A percentile compares a stretch with the other conserved stretches of the same genome.
Evolutionary conservation across 2,113 vertebrate species (phyloP).

Genomic region (Corythornis madagascariensis): DNA sequence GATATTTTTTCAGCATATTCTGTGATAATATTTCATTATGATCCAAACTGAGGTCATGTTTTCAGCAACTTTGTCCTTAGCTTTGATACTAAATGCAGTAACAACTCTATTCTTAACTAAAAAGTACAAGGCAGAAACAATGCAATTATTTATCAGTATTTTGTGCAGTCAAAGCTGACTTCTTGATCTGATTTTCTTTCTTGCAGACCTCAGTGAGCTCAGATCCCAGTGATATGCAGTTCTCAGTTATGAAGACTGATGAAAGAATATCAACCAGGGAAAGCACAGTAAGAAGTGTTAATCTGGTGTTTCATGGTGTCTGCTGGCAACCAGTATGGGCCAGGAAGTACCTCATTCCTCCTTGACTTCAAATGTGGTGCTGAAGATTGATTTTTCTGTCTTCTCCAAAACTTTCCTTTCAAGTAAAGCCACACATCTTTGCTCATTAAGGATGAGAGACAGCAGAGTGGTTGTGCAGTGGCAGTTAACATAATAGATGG

Average conservation of each 20-base stretch:
- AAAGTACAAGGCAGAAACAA: background rate
- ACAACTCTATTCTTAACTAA: background rate
- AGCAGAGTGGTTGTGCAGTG: background rate
- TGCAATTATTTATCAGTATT: background rate
- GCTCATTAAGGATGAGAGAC: background rate
- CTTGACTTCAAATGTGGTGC: background rate
- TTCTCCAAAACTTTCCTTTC: background rate
- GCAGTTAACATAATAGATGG: background rate
- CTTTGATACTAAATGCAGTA: background rate
- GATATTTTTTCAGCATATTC: background rate
- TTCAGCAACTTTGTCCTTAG: background rate
- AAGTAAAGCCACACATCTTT: background rate
- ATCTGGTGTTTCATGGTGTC: background rate
- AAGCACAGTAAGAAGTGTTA: conserved; percentile 82
- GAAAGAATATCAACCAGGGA: conserved; percentile 84
- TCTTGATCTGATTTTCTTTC: background rate
- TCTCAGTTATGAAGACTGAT: conserved; percentile 91
- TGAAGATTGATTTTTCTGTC: background rate
- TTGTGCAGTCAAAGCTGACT: background rate
- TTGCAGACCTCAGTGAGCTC: conserved; percentile 82
- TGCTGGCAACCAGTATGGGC: background rate
- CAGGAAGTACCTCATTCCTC: background rate
- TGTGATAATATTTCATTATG: background rate
- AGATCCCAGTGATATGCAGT: conserved; percentile 89
- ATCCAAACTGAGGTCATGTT: background rate